phyloP scores from a whole-genome alignment of 2,113 vertebrate species.

The Alexandromys fortis region DNA sequence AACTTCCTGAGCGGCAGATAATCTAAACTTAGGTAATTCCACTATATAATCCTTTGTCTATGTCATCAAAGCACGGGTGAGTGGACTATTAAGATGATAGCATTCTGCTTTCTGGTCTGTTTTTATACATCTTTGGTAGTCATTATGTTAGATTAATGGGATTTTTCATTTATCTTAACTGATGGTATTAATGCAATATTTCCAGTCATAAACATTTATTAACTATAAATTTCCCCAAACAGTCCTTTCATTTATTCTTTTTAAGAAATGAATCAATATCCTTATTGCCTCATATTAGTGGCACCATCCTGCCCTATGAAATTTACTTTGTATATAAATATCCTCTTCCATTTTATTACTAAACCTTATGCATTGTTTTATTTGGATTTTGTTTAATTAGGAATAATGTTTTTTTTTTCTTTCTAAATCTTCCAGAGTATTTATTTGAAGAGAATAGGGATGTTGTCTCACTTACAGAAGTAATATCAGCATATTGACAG shows the following conservation, averaged over 20 bases:
- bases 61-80: not conserved
- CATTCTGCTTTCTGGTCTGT: not conserved
- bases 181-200: not conserved
- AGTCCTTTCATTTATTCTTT: not conserved
- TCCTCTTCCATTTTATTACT: not conserved
- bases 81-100: not conserved
- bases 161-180: not conserved
- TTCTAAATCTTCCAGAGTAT: not conserved
- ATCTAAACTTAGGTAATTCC: not conserved
- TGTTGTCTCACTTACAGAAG: not conserved
- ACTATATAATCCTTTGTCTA: not conserved
- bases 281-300: not conserved
- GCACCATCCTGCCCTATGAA: fast-evolving
- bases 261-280: not conserved
- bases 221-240: not conserved
- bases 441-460: not conserved
- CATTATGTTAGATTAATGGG: not conserved
- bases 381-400: not conserved
- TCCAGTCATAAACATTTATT: not conserved
- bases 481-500: not conserved
- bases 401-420: not conserved
- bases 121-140: not conserved
- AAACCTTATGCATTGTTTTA: not conserved
- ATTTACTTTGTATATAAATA: not conserved
- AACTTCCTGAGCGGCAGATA: not conserved